Base-by-base conservation (phyloP, 2,113 vertebrate genomes). In the Engraulis encrasicolus region DNA sequence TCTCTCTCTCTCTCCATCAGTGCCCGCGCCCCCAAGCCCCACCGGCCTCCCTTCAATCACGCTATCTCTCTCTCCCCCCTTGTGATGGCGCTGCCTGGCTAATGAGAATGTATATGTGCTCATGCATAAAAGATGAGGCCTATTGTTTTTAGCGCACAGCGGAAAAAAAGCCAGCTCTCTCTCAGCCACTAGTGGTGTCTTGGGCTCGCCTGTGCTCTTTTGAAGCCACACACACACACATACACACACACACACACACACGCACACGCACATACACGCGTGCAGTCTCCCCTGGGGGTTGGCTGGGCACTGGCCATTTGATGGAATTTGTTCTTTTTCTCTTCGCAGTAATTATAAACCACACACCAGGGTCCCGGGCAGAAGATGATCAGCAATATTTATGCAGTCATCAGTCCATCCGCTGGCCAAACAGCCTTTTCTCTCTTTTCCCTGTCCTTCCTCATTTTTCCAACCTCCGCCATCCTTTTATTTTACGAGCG, bases 111-210 rank as follows among this genome's bases (percentile, higher is more conserved):
- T 87, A 90, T 90, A 89, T 87, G 87, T 66, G 84, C 18, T 49
- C 85, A 89, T 90, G 89, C 89, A 90, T 90, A 89, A 91, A 87
- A 85, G 84, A 91, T 91, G 88, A 86, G 86, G 85, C 84, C 81
- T 84, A 82, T 86, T 89, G 88, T 89, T 90, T 87, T 87, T 85
- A 87, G 85, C 9, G 40, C 40, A 45, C 85, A 48, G 82, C 80
- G 79, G 54, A 23, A 23, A 19, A 61, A 87, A 66, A 66, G 58
- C n/a, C 58, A 49, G 82, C 82, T 87, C 85, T 90, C 66, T n/a
- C n/a, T n/a, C n/a, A n/a, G 14, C 74, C 81, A 87, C 78, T 31
- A 87, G 86, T 84, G 86, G 85, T 36, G 83, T 89, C 84, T 86
- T 87, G 87, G 86, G 89, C 45, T 50, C 81, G 80, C 77, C 49